A percentile compares a stretch with the other conserved stretches of the same genome.
These are phyloP conservation scores for Misgurnus anguillicaudatus DNA, from an alignment of 2,113 vertebrate genomes.

Conservation along the genomic window DNA sequence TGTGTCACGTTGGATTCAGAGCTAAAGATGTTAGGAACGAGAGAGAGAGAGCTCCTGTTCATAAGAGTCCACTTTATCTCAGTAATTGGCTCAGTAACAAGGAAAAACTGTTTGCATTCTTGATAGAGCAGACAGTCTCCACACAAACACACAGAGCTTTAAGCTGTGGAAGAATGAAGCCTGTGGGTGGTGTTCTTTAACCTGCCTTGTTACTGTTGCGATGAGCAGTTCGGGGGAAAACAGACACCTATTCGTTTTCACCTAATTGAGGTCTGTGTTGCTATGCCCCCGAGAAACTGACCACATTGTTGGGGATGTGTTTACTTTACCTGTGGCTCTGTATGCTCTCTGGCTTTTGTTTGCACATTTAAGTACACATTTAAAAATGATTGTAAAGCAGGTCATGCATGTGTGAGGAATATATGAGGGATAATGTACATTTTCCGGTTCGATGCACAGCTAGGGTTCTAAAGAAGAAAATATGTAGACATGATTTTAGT, in stretches of 20 bases:
- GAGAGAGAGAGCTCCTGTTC: slow-evolving; percentile 36
- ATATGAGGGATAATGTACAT: not conserved
- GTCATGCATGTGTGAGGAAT: not conserved
- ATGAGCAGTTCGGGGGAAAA: slow-evolving; percentile 65
- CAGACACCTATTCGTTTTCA: slow-evolving; percentile 78
- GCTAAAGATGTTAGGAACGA: slow-evolving; percentile 20
- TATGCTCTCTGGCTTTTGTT: slow-evolving; percentile 20
- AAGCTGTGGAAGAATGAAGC: slow-evolving; percentile 55
- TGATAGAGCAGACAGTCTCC: slow-evolving; percentile 52
- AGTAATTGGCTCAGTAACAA: slow-evolving; percentile 54
- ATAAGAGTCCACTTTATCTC: slow-evolving; percentile 56
- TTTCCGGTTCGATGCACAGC: no score
- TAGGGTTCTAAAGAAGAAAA: no score
- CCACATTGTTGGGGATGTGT: slow-evolving; percentile 68
- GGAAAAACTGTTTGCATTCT: slow-evolving; percentile 52
- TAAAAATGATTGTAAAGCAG: slow-evolving; percentile 1
- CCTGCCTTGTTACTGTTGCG: slow-evolving; percentile 75
- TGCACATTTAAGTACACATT: not conserved
- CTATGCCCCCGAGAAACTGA: slow-evolving; percentile 70
- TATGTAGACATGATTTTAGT: no score
- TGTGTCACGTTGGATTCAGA: slow-evolving; percentile 44
- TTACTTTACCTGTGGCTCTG: slow-evolving; percentile 40
- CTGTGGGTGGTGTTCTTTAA: slow-evolving; percentile 67
- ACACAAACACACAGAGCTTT: slow-evolving; percentile 46
- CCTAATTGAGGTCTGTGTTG: slow-evolving; percentile 78